These are phyloP conservation scores for Gastrophysa polygoni DNA, from an alignment of 2,888 invertebrate species.

Conservation along the genomic window DNA sequence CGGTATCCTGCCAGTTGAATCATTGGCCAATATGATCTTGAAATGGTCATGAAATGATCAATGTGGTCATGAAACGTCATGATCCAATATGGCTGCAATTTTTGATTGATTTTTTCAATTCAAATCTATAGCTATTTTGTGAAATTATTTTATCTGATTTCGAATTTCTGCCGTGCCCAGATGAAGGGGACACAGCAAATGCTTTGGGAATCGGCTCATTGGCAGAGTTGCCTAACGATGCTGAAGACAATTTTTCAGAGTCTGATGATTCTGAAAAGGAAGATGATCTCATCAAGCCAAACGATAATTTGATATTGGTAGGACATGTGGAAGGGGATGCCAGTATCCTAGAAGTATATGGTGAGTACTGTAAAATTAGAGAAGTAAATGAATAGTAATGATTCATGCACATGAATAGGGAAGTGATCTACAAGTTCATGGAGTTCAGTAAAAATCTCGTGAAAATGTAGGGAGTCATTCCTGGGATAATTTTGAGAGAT, in stretches of 20 bases:
- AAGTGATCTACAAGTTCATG: too few relatives aligned
- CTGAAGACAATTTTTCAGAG: slow-evolving; percentile 58
- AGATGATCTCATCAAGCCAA: slow-evolving; percentile 85
- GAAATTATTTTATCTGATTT: neutral
- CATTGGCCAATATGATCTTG: too few relatives aligned
- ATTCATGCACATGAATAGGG: too few relatives aligned
- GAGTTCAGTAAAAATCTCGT: too few relatives aligned
- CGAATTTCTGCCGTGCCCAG: slow-evolving; percentile 40
- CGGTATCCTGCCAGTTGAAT: too few relatives aligned
- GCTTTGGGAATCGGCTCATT: slow-evolving; percentile 65
- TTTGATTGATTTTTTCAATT: neutral
- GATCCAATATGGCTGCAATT: neutral
- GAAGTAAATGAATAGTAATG: too few relatives aligned
- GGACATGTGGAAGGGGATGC: slow-evolving; percentile 88
- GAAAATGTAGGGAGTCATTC: too few relatives aligned
- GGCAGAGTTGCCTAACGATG: slow-evolving; percentile 61
- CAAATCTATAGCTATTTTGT: neutral
- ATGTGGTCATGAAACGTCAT: too few relatives aligned
- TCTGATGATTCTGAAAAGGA: slow-evolving; percentile 81
- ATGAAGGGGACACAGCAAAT: slow-evolving; percentile 49
- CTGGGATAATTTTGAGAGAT: too few relatives aligned
- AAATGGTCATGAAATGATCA: too few relatives aligned
- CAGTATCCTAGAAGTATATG: slow-evolving; percentile 86
- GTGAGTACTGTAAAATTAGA: too few relatives aligned
- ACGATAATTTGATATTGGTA: slow-evolving; percentile 87